phyloP scores from a whole-genome alignment of 2,888 invertebrate species.

The Parasteatoda lunata region DNA sequence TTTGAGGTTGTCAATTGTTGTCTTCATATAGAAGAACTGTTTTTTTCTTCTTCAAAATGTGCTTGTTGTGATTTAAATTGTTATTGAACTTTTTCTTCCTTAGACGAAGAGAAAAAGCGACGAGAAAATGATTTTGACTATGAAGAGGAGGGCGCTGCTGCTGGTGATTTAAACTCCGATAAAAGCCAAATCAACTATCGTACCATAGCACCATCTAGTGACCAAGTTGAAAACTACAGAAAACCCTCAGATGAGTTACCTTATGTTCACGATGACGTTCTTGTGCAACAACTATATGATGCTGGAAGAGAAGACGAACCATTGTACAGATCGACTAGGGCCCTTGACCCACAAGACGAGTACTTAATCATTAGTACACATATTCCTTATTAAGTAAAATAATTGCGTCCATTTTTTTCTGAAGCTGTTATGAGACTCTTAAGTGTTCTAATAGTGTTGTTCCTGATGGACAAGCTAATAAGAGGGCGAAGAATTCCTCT shows the following conservation, averaged over 20 bases:
- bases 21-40: no score
- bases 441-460: slow-evolving; percentile 17
- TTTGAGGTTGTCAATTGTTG: no score
- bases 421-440: slow-evolving; percentile 14
- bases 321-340: slow-evolving; percentile 1
- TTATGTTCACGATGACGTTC: slow-evolving; percentile 45
- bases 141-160: slow-evolving; percentile 59
- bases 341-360: slow-evolving; percentile 22
- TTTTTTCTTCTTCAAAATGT: no score
- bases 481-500: not conserved
- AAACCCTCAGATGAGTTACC: slow-evolving; percentile 10
- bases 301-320: slow-evolving; percentile 21
- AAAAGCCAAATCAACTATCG: slow-evolving; percentile 14
- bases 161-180: slow-evolving; percentile 48
- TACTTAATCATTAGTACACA: slow-evolving; percentile 30
- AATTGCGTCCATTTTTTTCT: slow-evolving; percentile 44
- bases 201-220: slow-evolving; percentile 58
- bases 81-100: not conserved
- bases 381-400: slow-evolving; percentile 30
- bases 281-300: slow-evolving; percentile 46
- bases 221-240: slow-evolving; percentile 30
- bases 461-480: slow-evolving; percentile 7
- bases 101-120: slow-evolving; percentile 16
- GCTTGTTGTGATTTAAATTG: not conserved
- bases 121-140: slow-evolving; percentile 56